These are phyloP conservation scores for Dallia pectoralis DNA, from an alignment of 2,797 vertebrate genomes.

Conservation along the genomic window DNA sequence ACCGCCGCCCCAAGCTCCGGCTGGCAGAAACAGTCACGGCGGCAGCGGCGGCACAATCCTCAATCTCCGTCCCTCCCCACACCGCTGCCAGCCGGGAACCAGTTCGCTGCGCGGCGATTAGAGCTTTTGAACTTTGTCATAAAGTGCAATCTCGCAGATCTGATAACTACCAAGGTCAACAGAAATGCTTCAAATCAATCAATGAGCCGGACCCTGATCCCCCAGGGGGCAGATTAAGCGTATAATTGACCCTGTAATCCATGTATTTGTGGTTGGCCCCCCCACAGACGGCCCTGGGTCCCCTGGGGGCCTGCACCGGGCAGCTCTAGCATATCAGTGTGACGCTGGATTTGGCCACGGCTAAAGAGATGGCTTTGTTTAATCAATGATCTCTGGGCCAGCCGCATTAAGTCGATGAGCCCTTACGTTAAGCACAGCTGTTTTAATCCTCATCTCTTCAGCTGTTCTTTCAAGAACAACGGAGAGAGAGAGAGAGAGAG, in stretches of 20 bases:
- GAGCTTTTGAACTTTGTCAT: slow-evolving; percentile 79
- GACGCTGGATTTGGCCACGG: slow-evolving; percentile 84
- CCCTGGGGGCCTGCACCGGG: slow-evolving; percentile 21
- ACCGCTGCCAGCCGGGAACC: slow-evolving; percentile 20
- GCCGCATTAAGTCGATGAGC: slow-evolving; percentile 87
- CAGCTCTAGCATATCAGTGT: slow-evolving; percentile 72
- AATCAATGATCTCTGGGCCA: slow-evolving; percentile 91
- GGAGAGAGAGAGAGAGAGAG: slow-evolving; percentile 69
- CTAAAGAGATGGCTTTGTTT: slow-evolving; percentile 91
- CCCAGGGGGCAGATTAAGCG: slow-evolving; percentile 94
- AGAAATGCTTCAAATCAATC: slow-evolving; percentile 94
- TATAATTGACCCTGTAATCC: slow-evolving; percentile 99
- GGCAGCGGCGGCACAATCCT: slow-evolving; percentile 39
- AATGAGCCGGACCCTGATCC: slow-evolving; percentile 87
- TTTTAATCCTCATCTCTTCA: slow-evolving; percentile 92
- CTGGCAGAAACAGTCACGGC: slow-evolving; percentile 21
- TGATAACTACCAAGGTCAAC: slow-evolving; percentile 93
- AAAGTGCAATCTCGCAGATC: slow-evolving; percentile 85
- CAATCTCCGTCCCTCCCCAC: slow-evolving; percentile 36
- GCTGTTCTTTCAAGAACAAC: slow-evolving; percentile 86
- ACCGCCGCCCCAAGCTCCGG: slow-evolving; percentile 12
- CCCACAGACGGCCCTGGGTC: slow-evolving; percentile 61
- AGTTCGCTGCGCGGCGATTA: slow-evolving; percentile 70
- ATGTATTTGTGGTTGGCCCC: slow-evolving; percentile 78
- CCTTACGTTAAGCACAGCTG: slow-evolving; percentile 90